Conservation (phyloP, 1,140 invertebrate genomes). For the Caenorhabditis briggsae region DNA sequence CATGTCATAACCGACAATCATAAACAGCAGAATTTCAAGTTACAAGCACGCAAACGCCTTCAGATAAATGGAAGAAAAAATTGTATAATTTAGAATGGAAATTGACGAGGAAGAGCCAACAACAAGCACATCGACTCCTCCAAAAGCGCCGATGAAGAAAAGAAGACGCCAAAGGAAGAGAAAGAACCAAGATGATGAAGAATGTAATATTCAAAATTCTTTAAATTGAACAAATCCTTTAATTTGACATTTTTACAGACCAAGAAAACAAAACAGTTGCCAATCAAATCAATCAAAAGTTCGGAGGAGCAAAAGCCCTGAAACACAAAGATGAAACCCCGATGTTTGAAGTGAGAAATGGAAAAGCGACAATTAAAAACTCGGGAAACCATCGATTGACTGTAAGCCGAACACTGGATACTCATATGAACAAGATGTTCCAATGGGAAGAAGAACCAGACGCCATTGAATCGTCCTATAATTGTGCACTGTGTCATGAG, state of each 20-base stretch:
- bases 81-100: conserved; percentile 22
- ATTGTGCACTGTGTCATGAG: conserved; percentile 46
- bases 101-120: background rate
- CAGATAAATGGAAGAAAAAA: too few species aligned
- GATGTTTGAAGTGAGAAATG: conserved; percentile 36
- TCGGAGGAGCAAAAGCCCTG: background rate
- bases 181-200: conserved; percentile 9
- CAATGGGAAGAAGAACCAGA: conserved; percentile 39
- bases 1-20: too few species aligned
- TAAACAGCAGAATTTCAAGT: too few species aligned
- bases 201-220: background rate
- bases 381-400: conserved; percentile 17
- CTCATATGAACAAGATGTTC: conserved; percentile 32
- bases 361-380: conserved; percentile 24
- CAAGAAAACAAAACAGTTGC: background rate
- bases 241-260: background rate
- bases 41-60: too few species aligned
- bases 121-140: background rate
- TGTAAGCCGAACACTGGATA: background rate
- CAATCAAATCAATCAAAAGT: conserved; percentile 20
- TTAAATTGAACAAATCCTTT: too few species aligned
- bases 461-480: conserved; percentile 17
- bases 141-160: background rate
- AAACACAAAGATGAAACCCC: conserved; percentile 30
- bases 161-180: background rate